These are phyloP conservation scores for Colossoma macropomum DNA, from an alignment of 2,113 vertebrate species.

Conservation along the genomic window DNA sequence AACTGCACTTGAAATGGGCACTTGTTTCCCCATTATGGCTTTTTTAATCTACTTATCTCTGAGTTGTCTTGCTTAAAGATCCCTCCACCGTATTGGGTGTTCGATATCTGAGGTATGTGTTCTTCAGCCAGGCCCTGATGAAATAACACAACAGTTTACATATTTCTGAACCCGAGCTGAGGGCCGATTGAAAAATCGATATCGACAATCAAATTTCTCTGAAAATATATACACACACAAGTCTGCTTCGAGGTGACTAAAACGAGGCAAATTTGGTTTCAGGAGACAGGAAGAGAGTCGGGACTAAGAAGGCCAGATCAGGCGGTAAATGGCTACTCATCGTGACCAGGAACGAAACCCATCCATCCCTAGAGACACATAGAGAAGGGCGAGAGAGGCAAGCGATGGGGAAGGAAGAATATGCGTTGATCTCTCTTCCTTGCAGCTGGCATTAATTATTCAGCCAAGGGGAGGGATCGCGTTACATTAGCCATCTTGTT, in stretches of 20 bases:
- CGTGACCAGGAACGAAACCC: slow-evolving; percentile 82
- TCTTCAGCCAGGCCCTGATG: slow-evolving; percentile 69
- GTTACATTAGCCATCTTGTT: slow-evolving; percentile 91
- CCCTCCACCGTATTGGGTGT: slow-evolving; percentile 79
- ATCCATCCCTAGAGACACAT: slow-evolving; percentile 84
- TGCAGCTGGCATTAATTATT: slow-evolving; percentile 88
- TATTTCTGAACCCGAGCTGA: slow-evolving; percentile 89
- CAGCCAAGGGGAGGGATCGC: slow-evolving; percentile 82
- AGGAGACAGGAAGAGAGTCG: slow-evolving; percentile 87
- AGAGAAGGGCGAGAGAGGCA: slow-evolving; percentile 81
- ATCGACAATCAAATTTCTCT: slow-evolving; percentile 87
- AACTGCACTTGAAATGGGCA: slow-evolving; percentile 86
- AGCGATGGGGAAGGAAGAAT: slow-evolving; percentile 79
- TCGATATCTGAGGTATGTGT: slow-evolving; percentile 77
- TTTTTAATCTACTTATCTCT: slow-evolving; percentile 90
- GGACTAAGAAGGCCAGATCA: slow-evolving; percentile 81
- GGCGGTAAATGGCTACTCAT: slow-evolving; percentile 82
- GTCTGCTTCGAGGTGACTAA: slow-evolving; percentile 89
- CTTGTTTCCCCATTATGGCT: slow-evolving; percentile 92
- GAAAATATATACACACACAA: slow-evolving; percentile 92
- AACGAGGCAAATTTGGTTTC: slow-evolving; percentile 90
- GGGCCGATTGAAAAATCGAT: slow-evolving; percentile 93
- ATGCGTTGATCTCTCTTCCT: slow-evolving; percentile 82
- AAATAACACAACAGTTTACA: slow-evolving; percentile 91
- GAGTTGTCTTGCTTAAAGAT: slow-evolving; percentile 86